These are phyloP conservation scores for Lerista edwardsae DNA, from an alignment of 2,797 vertebrate species.

Conservation along the genomic window DNA sequence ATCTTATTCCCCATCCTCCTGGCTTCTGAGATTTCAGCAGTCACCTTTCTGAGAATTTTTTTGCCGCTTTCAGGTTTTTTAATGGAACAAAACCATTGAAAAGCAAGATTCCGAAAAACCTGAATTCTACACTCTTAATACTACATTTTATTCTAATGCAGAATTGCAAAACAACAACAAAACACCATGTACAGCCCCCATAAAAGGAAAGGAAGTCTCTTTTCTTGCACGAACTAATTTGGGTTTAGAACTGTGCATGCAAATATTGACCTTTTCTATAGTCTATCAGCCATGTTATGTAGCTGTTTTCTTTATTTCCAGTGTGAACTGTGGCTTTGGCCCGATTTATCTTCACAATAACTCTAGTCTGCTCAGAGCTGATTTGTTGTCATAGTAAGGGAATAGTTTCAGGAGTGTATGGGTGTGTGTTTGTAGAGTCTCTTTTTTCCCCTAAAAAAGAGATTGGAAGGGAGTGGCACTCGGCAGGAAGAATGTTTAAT, in stretches of 20 bases:
- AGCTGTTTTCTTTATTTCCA: neutral
- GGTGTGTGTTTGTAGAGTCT: no score
- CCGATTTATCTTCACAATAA: neutral
- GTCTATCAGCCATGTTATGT: neutral
- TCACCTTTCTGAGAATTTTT: neutral
- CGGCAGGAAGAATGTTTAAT: neutral
- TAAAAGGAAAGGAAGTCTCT: neutral
- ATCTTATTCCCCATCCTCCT: neutral
- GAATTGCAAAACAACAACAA: neutral
- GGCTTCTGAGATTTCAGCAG: neutral
- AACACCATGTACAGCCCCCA: neutral
- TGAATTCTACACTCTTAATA: no score
- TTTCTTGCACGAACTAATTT: neutral
- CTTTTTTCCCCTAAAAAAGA: neutral
- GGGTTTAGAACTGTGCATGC: neutral
- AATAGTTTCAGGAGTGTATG: constrained; percentile 35
- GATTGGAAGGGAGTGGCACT: no score
- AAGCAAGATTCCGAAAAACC: neutral
- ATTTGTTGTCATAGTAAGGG: constrained; percentile 16
- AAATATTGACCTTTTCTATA: neutral
- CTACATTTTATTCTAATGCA: no score
- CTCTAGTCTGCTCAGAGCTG: neutral
- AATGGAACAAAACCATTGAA: no score
- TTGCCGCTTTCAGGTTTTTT: neutral
- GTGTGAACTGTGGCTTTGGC: neutral